Conservation (phyloP, 2,888 invertebrate species). For the Trypoxylon attenuatum region DNA sequence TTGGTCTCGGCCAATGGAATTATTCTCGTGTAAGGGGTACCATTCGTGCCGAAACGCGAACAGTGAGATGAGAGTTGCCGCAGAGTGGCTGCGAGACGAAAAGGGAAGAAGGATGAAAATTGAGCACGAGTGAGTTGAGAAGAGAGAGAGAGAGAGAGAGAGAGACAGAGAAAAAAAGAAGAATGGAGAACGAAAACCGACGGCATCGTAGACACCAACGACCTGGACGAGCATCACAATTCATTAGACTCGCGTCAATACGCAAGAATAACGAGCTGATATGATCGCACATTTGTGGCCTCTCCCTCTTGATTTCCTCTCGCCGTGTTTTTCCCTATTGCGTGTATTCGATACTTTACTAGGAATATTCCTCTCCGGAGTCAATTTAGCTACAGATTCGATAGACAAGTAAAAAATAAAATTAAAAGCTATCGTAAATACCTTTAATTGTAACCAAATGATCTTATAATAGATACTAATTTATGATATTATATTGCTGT, state of each 20-base stretch:
- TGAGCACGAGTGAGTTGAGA: neutral
- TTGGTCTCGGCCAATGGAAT: neutral
- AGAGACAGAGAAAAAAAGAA: neutral
- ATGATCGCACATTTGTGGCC: neutral
- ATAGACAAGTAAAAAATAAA: too few relatives aligned
- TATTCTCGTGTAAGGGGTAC: neutral
- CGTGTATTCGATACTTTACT: too few relatives aligned
- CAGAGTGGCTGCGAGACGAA: neutral
- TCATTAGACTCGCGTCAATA: constrained; percentile 42
- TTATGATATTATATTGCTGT: too few relatives aligned
- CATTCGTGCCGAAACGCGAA: neutral
- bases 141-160: neutral
- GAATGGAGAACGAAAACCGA: neutral
- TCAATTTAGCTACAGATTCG: too few relatives aligned
- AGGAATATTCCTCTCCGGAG: too few relatives aligned
- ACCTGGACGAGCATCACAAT: constrained; percentile 14
- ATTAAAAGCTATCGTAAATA: too few relatives aligned
- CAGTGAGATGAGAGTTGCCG: neutral
- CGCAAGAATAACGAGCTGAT: constrained; percentile 40
- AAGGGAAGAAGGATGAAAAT: neutral
- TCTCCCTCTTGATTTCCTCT: neutral
- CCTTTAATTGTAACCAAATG: too few relatives aligned
- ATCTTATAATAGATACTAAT: too few relatives aligned
- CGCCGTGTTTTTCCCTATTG: too few relatives aligned
- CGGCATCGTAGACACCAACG: neutral